Conservation (phyloP, 2,113 vertebrate genomes). For the Crotalus tigris region DNA sequence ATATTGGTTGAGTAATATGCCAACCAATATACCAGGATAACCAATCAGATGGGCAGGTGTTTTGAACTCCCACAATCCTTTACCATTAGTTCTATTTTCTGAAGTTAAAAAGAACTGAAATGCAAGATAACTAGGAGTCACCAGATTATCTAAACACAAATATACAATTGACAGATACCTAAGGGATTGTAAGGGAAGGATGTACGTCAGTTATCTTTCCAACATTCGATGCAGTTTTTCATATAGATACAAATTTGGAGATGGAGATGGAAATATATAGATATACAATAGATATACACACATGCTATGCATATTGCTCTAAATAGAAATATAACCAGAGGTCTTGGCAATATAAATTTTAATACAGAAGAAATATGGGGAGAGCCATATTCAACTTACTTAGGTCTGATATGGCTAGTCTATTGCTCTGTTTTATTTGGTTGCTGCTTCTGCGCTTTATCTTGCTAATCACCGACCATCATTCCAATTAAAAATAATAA, state of each 20-base stretch:
- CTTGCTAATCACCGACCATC: neutral
- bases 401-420: neutral
- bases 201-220: neutral
- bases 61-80: neutral
- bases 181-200: neutral
- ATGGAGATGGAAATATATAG: too few species aligned
- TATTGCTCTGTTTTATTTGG: neutral
- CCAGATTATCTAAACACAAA: neutral
- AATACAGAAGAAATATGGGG: neutral
- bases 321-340: constrained; percentile 18
- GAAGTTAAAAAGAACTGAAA: neutral
- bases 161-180: neutral
- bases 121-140: neutral
- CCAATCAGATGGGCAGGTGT: neutral
- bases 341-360: neutral
- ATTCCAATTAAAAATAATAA: neutral
- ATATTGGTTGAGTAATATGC: neutral
- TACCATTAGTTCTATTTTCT: neutral
- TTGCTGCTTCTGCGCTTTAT: neutral
- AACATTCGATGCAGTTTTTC: neutral
- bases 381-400: neutral
- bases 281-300: neutral
- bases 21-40: neutral
- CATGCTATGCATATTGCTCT: neutral
- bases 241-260: neutral